phyloP scores from a whole-genome alignment of 1,140 invertebrate species.

The Trichogramma pretiosum region DNA sequence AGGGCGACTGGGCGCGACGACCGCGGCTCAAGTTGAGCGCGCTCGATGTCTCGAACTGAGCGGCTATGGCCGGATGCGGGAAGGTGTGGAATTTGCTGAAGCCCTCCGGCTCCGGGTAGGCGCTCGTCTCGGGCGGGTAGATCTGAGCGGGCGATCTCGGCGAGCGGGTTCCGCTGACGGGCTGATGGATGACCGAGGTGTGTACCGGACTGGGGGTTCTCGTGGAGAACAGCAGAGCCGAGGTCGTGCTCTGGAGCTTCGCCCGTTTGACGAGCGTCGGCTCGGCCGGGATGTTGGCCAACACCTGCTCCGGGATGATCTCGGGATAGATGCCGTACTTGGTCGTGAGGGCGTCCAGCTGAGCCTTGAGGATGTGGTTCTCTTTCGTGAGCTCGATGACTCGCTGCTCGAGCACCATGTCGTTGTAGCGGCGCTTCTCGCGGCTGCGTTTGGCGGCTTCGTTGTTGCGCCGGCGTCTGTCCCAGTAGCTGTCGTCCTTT shows the following conservation, averaged over 20 bases:
- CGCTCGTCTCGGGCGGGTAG: constrained; percentile 11
- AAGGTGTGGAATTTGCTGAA: constrained; percentile 22
- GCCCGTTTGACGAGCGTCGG: constrained; percentile 74
- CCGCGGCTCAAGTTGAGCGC: constrained; percentile 56
- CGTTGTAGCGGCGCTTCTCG: constrained; percentile 91
- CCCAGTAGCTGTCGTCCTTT: constrained; percentile 97
- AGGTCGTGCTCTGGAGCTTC: constrained; percentile 49
- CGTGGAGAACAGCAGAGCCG: constrained; percentile 45
- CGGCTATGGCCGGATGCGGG: constrained; percentile 44
- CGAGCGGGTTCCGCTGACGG: constrained; percentile 32
- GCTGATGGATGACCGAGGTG: constrained; percentile 59
- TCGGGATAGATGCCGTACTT: constrained; percentile 87
- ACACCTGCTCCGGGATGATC: constrained; percentile 78
- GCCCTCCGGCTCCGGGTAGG: constrained; percentile 19
- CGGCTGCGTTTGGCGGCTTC: constrained; percentile 90
- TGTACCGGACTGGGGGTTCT: constrained; percentile 55
- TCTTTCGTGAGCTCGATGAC: constrained; percentile 92
- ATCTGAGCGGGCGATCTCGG: constrained; percentile 40
- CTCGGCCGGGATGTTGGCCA: constrained; percentile 73
- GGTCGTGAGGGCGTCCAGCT: constrained; percentile 85
- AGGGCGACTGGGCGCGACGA: constrained; percentile 40
- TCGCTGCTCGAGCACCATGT: constrained; percentile 90
- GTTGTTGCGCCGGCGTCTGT: constrained; percentile 87
- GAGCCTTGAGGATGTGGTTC: constrained; percentile 86
- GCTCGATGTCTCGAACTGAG: constrained; percentile 40